Evolutionary conservation across 2,888 invertebrate genomes (phyloP), one percentile per base, ranked within the genome.

Genomic region (Camptogramma bilineatum): DNA sequence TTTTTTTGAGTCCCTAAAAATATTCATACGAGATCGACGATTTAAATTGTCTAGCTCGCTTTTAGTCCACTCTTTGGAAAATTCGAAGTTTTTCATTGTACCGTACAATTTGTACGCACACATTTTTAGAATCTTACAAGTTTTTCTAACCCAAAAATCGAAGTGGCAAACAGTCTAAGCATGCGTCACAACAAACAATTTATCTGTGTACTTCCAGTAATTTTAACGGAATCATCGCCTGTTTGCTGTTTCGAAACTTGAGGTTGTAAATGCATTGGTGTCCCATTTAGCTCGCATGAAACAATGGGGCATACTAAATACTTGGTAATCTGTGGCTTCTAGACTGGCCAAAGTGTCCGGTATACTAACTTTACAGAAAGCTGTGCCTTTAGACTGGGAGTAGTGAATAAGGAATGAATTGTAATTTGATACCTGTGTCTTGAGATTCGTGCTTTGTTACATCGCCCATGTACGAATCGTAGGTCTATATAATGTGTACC

Each of bases 191-290:
- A 47, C 47, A 56, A 48, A 47, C 48, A 48, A 39, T 48, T 39
- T 17, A 28, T 17, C 34, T 21, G 18, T 9, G 28, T 19, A 55
- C n/a, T 47, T 28, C 24, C 55, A 47, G 17, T 19, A 48, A 31
- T 34, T 54, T 50, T 55, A 55, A 31, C 55, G 51, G 55, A 55
- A 51, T 55, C 21, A 42, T 39, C 39, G 48, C 24, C 17, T 53
- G 51, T 55, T 62, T 51, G 50, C 44, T 18, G 21, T 62, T 62
- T 55, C 55, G 55, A 62, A 62, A 62, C 62, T 55, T 55, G 62
- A 62, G 44, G 62, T 62, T 31, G 55, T 51, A 51, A 61, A 55
- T 51, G 55, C 55, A 62, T 9, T 53, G 39, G 53, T 51, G 55
- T 55, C 51, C 62, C 34, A 62, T 55, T 55, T 55, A 62, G 44